Evolutionary conservation across 2,113 vertebrate genomes (phyloP).

Genomic region (Megatriorchis doriae): DNA sequence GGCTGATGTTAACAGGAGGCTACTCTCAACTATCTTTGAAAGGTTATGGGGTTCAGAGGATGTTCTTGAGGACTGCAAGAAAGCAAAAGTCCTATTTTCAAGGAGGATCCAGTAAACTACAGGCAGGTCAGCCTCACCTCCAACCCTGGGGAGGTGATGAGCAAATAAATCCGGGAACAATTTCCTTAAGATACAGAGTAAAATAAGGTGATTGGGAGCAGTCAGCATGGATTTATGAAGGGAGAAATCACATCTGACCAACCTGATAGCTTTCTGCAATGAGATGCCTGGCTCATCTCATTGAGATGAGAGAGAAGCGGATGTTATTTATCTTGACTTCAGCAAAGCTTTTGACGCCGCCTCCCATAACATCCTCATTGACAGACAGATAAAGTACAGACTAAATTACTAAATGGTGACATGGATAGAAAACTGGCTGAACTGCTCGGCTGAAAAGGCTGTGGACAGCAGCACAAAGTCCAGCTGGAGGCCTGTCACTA

Average conservation of each 20-base stretch:
- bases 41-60: not conserved
- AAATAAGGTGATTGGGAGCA: not conserved
- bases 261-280: not conserved
- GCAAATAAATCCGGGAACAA: not conserved
- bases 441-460: not conserved
- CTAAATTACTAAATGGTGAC: not conserved
- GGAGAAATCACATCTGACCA: conserved; percentile 1
- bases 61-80: not conserved
- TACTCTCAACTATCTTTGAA: not conserved
- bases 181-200: not conserved
- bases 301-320: not conserved
- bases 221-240: not conserved
- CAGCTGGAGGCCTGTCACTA: not conserved
- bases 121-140: not conserved
- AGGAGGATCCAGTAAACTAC: not conserved
- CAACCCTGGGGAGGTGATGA: not conserved
- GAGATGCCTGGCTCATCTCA: not conserved
- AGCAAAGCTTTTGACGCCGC: not conserved
- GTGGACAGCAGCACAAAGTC: not conserved
- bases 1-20: not conserved
- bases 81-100: not conserved
- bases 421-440: not conserved
- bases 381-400: not conserved
- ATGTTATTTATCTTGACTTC: not conserved
- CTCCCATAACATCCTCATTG: not conserved